phyloP scores from a whole-genome alignment of 2,888 invertebrate genomes.

The Oscheius sp. region DNA sequence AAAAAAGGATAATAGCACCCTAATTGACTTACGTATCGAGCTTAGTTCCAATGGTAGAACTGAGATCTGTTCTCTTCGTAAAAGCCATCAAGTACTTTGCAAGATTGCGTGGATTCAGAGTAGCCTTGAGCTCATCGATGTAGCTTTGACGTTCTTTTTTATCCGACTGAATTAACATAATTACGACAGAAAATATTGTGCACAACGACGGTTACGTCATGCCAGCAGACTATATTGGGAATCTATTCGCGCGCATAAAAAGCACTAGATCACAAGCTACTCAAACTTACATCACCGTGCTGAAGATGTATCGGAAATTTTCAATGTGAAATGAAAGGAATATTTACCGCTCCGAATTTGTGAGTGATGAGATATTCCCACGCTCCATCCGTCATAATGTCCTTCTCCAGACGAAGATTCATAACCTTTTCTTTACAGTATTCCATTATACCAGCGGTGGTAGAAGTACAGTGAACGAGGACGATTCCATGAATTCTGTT shows the following conservation, averaged over 20 bases:
- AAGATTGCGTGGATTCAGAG: conserved; percentile 66
- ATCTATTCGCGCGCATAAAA: conserved; percentile 3
- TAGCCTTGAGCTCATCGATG: conserved; percentile 63
- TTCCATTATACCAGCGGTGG: conserved; percentile 85
- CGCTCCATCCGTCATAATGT: conserved; percentile 83
- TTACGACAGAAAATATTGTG: neutral
- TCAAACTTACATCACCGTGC: conserved; percentile 25
- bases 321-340: neutral
- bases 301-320: conserved; percentile 16
- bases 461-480: conserved; percentile 86
- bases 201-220: conserved; percentile 23
- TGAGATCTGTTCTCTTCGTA: conserved; percentile 66
- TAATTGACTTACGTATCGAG: conserved; percentile 67
- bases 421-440: conserved; percentile 85
- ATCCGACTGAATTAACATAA: conserved; percentile 13
- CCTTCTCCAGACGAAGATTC: conserved; percentile 83
- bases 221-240: conserved; percentile 12
- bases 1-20: too few relatives aligned
- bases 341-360: conserved; percentile 89
- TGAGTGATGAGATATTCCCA: conserved; percentile 88
- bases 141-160: conserved; percentile 52
- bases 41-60: conserved; percentile 63
- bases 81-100: conserved; percentile 65
- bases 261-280: conserved; percentile 26
- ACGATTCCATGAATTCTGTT: conserved; percentile 82